Conservation (phyloP, 2,888 invertebrate species). For the Macrosiphum euphorbiae region DNA sequence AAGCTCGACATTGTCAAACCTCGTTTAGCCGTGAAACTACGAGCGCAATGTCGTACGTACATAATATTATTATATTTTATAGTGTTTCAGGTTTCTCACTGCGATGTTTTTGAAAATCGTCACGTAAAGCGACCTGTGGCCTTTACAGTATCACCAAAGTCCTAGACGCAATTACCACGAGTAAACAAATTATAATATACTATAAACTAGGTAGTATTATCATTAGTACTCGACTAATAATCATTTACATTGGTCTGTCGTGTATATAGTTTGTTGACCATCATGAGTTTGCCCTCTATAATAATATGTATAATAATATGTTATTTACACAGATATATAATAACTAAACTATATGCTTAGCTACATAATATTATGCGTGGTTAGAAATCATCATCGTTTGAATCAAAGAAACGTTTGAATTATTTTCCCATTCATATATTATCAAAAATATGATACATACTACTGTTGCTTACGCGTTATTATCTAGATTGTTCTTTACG, state of each 20-base stretch:
- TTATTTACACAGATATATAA: not conserved
- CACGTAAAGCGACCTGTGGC: not conserved
- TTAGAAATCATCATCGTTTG: too few species aligned
- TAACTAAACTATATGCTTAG: too few species aligned
- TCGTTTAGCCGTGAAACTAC: not conserved
- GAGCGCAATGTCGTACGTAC: not conserved
- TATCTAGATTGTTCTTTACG: too few species aligned
- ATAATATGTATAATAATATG: not conserved
- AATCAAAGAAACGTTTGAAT: too few species aligned
- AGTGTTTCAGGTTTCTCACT: not conserved
- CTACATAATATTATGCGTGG: too few species aligned
- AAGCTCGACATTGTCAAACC: not conserved
- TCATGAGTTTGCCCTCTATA: not conserved
- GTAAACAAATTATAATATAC: not conserved
- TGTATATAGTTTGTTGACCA: not conserved
- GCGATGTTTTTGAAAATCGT: not conserved
- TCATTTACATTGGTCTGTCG: not conserved
- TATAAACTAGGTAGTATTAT: not conserved
- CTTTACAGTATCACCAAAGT: not conserved
- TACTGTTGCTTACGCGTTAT: too few species aligned
- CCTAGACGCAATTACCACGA: not conserved
- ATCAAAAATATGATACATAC: too few species aligned
- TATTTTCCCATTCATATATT: too few species aligned
- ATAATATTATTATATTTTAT: not conserved
- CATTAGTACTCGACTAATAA: not conserved